Evolutionary conservation across 2,113 vertebrate genomes (phyloP), one percentile per base, ranked within the genome.

Genomic region (Pachyramphus minor): DNA sequence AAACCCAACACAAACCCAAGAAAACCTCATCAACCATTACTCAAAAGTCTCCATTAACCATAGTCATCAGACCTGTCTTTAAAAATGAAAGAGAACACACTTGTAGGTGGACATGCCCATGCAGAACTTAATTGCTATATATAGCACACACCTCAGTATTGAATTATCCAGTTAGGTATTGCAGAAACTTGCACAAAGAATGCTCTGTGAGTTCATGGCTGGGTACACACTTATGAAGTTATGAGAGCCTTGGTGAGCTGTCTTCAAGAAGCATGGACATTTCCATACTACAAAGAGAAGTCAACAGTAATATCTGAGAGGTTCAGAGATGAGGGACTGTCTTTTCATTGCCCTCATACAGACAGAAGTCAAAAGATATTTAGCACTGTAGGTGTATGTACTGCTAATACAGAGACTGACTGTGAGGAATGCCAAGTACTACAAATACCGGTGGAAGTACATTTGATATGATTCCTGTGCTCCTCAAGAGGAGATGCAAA

Each of bases 51-150:
- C 35, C 75, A n/a, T 94, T 80, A 96, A 67, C 44, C 8, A 3
- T 42, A 91, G 68, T 89, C 53, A 91, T 74, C 53, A 81, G 76
- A 83, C 50, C 77, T 77, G 23, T 74, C 37, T 77, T 53, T 15
- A 64, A 53, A 77, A 67, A 78, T 27, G 45, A 37, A 67, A 52
- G 17, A 7, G 9, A 28, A 6, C 35, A 52, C 24, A 39, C 16
- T 68, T 74, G 35, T 79, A 55, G 76, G 14, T 53, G 71, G 55
- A 60, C 53, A 9, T 87, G 91, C 73, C 85, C 49, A 14, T 69
- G 41, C 84, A 84, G 35, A 89, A 44, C 69, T 92, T 92, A 73
- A 71, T 80, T 87, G 75, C 88, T 85, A 31, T 93, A n/a, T 87
- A 72, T 89, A 67, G 73, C 76, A 74, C 68, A 59, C 37, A 69